Evolutionary conservation across 2,888 invertebrate species (phyloP), one percentile per base, ranked within the genome.

Genomic region (Xestia c-nigrum): DNA sequence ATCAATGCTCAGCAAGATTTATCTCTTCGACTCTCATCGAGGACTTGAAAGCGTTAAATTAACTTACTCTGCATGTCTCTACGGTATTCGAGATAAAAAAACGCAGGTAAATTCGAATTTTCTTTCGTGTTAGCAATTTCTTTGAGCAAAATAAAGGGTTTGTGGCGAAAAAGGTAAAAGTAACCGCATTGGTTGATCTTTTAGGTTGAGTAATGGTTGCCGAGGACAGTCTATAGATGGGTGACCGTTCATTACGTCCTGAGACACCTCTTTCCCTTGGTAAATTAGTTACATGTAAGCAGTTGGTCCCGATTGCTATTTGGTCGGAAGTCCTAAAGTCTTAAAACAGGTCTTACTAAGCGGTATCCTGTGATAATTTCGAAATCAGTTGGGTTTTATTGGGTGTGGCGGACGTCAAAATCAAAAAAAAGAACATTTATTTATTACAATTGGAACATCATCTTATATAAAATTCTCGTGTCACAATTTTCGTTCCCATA

Each of bases 1-100:
- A 84, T 84, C 82, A 85, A 78, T 74, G 74, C 46, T 70, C 24
- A 74, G 19, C 61, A 72, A 74, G 83, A 85, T 85, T 84, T 85
- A 84, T 85, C 83, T 74, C 40, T 50, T 38, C 68, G 24, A 63
- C 40, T 71, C 50, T 55, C 68, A 73, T 70, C 21, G 66, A 72
- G 59, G 77, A 83, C n/a, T 70, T 71, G 3, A 57, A 50, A 38
- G 46, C 67, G 24, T 63, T 65, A 71, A 81, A 83, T 85, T 77
- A 81, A 68, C 83, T 81, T 81, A 81, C 59, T 83, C 52, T 68
- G 67, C 82, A 81, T 69, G 59, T 76, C 69, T 31, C 59, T 0
- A 19, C 52, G 61, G 61, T 63, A 73, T 83, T 66, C n/a, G 9
- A 55, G 57, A 72, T 72, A 57, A 64, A 63, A 65, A 69, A 65